Percentiles rank a stretch among this genome's conserved stretches.
phyloP scores from a whole-genome alignment of 2,113 vertebrate species.

The Coryphaenoides rupestris region DNA sequence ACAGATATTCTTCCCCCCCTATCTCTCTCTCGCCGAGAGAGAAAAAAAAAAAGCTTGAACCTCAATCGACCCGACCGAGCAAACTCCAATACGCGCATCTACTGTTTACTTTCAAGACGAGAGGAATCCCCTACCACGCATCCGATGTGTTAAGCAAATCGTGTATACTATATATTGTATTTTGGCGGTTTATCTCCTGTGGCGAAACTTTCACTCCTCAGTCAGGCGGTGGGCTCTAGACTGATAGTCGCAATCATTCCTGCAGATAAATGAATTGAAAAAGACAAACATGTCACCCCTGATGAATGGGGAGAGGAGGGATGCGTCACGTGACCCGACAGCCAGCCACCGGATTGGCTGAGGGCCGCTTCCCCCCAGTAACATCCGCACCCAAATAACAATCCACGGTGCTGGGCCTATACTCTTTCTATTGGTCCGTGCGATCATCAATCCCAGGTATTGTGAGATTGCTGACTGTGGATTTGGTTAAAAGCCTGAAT shows the following conservation, averaged over 20 bases:
- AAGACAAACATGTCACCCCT: slow-evolving; percentile 98
- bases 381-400: slow-evolving; percentile 87
- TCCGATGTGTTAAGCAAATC: slow-evolving; percentile 82
- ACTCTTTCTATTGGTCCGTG: slow-evolving; percentile 84
- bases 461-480: slow-evolving; percentile 85
- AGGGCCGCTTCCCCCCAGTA: slow-evolving; percentile 76
- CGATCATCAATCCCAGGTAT: slow-evolving; percentile 95
- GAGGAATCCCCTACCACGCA: slow-evolving; percentile 70
- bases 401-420: slow-evolving; percentile 76
- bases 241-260: slow-evolving; percentile 99
- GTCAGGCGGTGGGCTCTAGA: slow-evolving; percentile 99
- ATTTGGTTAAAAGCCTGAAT: slow-evolving; percentile 82
- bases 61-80: slow-evolving; percentile 54
- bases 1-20: slow-evolving; percentile 69
- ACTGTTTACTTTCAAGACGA: slow-evolving; percentile 70
- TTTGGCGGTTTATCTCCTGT: slow-evolving; percentile 99
- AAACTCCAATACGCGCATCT: slow-evolving; percentile 67
- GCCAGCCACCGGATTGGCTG: slow-evolving; percentile 78
- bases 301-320: slow-evolving; percentile 97
- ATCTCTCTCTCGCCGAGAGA: slow-evolving; percentile 57
- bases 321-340: slow-evolving; percentile 79
- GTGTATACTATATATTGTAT: slow-evolving; percentile 95
- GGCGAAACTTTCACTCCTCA: slow-evolving; percentile 99
- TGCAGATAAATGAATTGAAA: slow-evolving; percentile 99
- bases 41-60: slow-evolving; percentile 34